phyloP scores from a whole-genome alignment of 2,113 vertebrate genomes.

The Oncorhynchus mykiss region DNA sequence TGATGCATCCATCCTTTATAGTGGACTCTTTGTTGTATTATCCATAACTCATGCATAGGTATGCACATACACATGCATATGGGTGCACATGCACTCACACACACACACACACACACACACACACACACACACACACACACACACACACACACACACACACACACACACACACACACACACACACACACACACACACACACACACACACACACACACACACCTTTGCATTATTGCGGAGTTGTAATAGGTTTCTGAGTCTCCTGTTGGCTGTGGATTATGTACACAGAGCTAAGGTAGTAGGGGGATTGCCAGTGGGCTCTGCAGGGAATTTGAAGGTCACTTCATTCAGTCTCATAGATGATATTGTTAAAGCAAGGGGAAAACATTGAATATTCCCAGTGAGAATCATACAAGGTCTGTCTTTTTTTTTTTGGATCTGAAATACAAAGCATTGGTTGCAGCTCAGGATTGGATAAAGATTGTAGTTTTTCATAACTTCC shows the following conservation, averaged over 20 bases:
- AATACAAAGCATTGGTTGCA: slow-evolving; percentile 23
- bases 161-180: slow-evolving; percentile 3
- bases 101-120: background rate
- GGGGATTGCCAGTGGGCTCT: slow-evolving; percentile 24
- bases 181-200: background rate
- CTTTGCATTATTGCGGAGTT: too few relatives aligned
- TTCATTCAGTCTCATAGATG: slow-evolving; percentile 31
- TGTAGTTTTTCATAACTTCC: background rate
- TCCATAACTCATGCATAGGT: background rate
- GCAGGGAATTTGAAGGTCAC: slow-evolving; percentile 41
- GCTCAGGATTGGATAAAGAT: slow-evolving; percentile 11
- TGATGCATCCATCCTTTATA: background rate
- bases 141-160: background rate
- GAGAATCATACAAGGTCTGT: slow-evolving; percentile 17
- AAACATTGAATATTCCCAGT: background rate
- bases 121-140: background rate
- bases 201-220: background rate
- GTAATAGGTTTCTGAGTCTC: background rate
- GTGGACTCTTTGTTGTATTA: background rate
- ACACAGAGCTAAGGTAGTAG: slow-evolving; percentile 14
- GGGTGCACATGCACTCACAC: background rate
- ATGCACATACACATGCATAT: background rate
- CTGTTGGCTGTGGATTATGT: background rate
- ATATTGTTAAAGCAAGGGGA: slow-evolving; percentile 25
- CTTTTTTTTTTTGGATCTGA: slow-evolving; percentile 26